A percentile compares a stretch with the other conserved stretches of the same genome.
Evolutionary conservation across 1,140 invertebrate genomes (phyloP).

Genomic region (Chrysomallon squamiferum): DNA sequence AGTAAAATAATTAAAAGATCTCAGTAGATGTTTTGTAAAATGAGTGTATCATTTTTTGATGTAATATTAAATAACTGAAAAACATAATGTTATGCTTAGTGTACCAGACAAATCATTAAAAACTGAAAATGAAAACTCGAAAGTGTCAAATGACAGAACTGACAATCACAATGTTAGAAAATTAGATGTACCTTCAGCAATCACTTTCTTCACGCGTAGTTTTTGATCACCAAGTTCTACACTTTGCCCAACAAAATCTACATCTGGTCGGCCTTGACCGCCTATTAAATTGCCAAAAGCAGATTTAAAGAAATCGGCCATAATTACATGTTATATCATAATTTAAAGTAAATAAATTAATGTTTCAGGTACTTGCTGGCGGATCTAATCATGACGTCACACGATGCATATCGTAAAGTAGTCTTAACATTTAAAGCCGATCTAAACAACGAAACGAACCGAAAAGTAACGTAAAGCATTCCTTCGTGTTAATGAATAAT

Average conservation of each 20-base stretch:
- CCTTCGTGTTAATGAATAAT: no score
- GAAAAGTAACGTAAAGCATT: no score
- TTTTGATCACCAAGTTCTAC: slow-evolving; percentile 89
- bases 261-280: slow-evolving; percentile 70
- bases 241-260: slow-evolving; percentile 89
- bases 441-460: no score
- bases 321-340: slow-evolving; percentile 50
- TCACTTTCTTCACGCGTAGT: slow-evolving; percentile 85
- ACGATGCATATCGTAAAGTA: not conserved
- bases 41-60: no score
- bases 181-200: slow-evolving; percentile 84
- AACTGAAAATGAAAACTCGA: not conserved
- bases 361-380: not conserved
- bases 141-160: not conserved
- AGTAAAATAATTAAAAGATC: no score
- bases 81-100: not conserved
- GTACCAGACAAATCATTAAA: not conserved
- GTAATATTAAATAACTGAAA: no score
- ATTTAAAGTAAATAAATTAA: slow-evolving; percentile 5
- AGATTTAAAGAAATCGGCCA: slow-evolving; percentile 88
- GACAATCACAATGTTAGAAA: not conserved
- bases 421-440: no score
- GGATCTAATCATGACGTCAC: slow-evolving; percentile 14
- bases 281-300: slow-evolving; percentile 80
- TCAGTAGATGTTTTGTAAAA: no score